Conservation (phyloP, 2,797 vertebrate genomes). For the Muscicapa comitata region DNA sequence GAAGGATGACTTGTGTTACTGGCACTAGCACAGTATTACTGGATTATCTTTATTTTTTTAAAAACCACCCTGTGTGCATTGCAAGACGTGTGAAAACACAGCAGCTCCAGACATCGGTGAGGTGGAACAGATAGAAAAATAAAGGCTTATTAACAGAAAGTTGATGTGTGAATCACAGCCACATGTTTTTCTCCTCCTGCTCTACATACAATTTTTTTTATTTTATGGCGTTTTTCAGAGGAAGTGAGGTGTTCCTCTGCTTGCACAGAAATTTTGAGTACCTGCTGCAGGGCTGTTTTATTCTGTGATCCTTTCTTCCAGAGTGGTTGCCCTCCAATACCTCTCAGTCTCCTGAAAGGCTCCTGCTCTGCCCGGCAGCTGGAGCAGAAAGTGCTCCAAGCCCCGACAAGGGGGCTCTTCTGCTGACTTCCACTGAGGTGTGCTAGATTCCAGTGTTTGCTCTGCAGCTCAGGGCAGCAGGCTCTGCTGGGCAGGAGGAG, state of each 20-base stretch:
- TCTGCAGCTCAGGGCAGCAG: background rate
- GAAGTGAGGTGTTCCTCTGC: background rate
- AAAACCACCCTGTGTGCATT: background rate
- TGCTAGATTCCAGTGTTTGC: slow-evolving; percentile 67
- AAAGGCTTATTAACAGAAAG: background rate
- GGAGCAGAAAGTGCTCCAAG: background rate
- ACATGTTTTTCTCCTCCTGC: background rate
- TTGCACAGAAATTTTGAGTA: background rate
- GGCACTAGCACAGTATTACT: background rate
- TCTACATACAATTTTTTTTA: background rate
- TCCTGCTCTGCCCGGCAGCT: background rate
- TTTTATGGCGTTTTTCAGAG: background rate
- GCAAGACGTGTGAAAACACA: background rate
- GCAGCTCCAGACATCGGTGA: background rate
- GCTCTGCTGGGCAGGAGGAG: background rate
- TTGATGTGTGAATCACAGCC: background rate
- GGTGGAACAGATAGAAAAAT: background rate
- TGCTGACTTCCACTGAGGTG: slow-evolving; percentile 64
- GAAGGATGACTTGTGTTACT: background rate
- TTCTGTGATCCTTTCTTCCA: background rate
- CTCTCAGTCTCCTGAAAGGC: background rate
- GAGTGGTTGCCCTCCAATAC: background rate
- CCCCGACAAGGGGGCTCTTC: slow-evolving; percentile 41
- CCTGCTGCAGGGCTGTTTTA: background rate
- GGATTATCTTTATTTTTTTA: background rate